phyloP scores from a whole-genome alignment of 2,888 invertebrate species.

The Blera fallax region DNA sequence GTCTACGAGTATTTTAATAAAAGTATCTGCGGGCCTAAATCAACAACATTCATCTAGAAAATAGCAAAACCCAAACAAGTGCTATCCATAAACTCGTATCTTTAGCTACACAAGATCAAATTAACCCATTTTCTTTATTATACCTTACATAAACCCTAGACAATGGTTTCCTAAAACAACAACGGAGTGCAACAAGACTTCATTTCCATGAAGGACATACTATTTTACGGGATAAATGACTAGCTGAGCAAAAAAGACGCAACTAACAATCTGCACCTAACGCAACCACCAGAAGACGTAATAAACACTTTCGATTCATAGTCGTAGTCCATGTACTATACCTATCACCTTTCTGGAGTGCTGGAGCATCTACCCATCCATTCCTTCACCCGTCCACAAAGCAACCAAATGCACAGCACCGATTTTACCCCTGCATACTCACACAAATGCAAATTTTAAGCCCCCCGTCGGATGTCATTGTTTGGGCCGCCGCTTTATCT shows the following conservation, averaged over 20 bases:
- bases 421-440: neutral
- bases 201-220: conserved; percentile 27
- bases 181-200: conserved; percentile 28
- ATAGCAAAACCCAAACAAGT: neutral
- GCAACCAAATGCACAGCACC: conserved; percentile 23
- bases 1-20: neutral
- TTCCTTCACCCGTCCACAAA: neutral
- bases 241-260: conserved; percentile 17
- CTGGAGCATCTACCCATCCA: neutral
- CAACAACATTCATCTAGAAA: neutral
- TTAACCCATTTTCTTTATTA: conserved; percentile 24
- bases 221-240: conserved; percentile 47
- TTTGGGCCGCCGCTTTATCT: conserved; percentile 43
- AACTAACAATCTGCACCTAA: conserved; percentile 16
- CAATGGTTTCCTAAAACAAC: neutral
- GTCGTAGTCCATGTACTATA: conserved; percentile 15
- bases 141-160: neutral
- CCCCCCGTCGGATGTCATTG: conserved; percentile 45
- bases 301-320: conserved; percentile 57
- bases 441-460: conserved; percentile 57
- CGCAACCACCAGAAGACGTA: conserved; percentile 45
- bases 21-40: neutral
- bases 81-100: neutral
- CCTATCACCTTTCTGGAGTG: neutral
- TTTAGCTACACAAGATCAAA: conserved; percentile 2